Base-by-base conservation (phyloP, 2,888 invertebrate species). In the Coremacera marginata region DNA sequence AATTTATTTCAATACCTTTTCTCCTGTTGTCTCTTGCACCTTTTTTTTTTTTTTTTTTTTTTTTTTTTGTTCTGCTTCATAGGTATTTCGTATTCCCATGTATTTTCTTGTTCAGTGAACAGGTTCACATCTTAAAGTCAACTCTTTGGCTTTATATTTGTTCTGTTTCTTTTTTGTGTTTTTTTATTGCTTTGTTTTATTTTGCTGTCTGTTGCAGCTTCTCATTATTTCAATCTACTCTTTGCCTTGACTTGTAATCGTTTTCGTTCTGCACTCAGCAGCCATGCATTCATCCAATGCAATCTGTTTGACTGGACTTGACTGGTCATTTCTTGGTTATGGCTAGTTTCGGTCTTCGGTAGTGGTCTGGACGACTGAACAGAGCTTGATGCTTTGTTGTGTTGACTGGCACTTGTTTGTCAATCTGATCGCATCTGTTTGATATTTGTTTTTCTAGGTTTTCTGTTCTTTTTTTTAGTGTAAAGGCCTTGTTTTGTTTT, bases 61-160 rank as follows among this genome's bases (percentile, higher is more conserved):
- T 31, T 11, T 63, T 25, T 25, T 25, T 16, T 2, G 62, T 22
- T 25, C 31, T 16, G 22, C 31, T 62, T 19, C 31, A 62, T 25
- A 63, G 11, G n/a, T n/a, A 63, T 51, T 68, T 34, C 52, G 34
- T 22, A 72, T 72, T 62, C n/a, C 62, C 52, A 55, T 25, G 67
- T 67, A 65, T 67, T 74, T 74, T 73, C 73, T 73, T 63, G 63
- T 65, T 73, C 73, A 73, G 31, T 73, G 63, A 73, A 73, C 73
- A 73, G 73, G 73, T 73, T 73, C 73, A 63, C 37, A 44, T 73
- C 34, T 71, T 37, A 25, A 70, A 71, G 71, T 44, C 71, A 60
- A 19, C 70, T 52, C 60, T 57, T 44, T 37, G 60, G 22, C 37
- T 71, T 51, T n/a, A n/a, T 68, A 22, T 60, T 60, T 19, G 22